Base-by-base conservation (phyloP, 2,113 vertebrate species). In the Condylura cristata region DNA sequence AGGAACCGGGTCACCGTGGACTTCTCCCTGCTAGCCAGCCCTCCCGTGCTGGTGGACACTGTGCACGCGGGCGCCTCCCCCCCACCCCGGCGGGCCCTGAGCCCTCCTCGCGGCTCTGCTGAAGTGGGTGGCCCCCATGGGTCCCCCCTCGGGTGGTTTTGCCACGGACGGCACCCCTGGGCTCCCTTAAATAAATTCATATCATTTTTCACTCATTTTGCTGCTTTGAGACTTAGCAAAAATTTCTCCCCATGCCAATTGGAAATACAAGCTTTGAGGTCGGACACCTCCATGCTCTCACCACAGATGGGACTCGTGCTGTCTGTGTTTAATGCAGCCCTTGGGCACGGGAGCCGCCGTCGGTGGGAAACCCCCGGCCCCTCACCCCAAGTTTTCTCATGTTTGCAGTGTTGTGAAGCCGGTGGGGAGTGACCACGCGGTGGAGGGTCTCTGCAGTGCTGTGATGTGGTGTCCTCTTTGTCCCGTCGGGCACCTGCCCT, bases 1-100 rank as follows among this genome's bases (percentile, higher is more conserved):
- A 98, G 97, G 98, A 99, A 99, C 93, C 98, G 98, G 91, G 98
- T 98, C 98, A 99, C 99, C 93, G 96, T 99, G 99, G 99, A 99
- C 97, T 99, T 99, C 97, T 99, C 99, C 92, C 97, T 99, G 93
- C 98, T 99, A 89, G 98, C 98, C 79, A 86, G 98, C 80, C 98
- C 99, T 68, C 85, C 98, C 96, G 97, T 99, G 96, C 98, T 97
- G 95, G 99, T 99, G 96, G 98, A 97, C 72, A 46, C 95, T 92
- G 94, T 97, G 96, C 98, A 97, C 96, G 97, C 97, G 66, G 86
- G 93, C 94, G 94, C 98, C 83, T 93, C 97, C 97, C 97, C 98
- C 97, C 98, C 98, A 93, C 98, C 98, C 98, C 98, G 96, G 95
- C 97, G 98, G 98, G 98, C 97, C 96, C 97, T 97, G 96, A 74